These are phyloP conservation scores for Ramazzottius varieornatus DNA, from an alignment of 2,888 invertebrate genomes.

Conservation along the genomic window DNA sequence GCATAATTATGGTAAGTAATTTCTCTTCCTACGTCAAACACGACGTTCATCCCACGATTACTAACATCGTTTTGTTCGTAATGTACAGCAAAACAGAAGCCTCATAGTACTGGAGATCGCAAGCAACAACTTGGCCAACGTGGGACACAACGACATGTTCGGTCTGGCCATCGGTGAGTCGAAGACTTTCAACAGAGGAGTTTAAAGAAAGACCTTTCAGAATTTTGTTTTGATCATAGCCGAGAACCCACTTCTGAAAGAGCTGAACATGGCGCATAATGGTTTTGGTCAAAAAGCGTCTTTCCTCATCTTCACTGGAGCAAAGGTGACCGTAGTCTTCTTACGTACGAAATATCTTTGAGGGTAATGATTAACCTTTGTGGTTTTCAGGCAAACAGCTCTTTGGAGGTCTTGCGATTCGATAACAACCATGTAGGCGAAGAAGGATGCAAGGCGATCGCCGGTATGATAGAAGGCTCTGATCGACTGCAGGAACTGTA, in stretches of 20 bases:
- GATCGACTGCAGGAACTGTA: neutral
- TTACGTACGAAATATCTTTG: no score
- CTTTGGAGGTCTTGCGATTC: neutral
- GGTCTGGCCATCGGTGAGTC: neutral
- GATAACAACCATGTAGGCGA: neutral
- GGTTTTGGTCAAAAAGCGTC: neutral
- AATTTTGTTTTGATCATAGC: neutral
- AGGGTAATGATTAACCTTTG: no score
- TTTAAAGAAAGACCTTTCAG: neutral
- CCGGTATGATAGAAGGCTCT: neutral
- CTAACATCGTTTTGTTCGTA: no score
- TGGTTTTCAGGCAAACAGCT: neutral
- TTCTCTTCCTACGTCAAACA: neutral
- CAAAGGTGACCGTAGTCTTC: neutral
- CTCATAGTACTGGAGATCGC: neutral
- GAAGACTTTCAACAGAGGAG: neutral
- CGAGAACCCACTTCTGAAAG: neutral
- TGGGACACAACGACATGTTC: neutral
- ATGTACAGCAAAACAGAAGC: neutral
- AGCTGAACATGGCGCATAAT: neutral
- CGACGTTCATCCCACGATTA: neutral
- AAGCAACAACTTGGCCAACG: neutral
- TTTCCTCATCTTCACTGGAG: neutral
- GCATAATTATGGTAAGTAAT: neutral
- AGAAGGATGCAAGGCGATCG: neutral